Base-by-base conservation (phyloP, 2,113 vertebrate genomes). In the Sclerurus mexicanus region DNA sequence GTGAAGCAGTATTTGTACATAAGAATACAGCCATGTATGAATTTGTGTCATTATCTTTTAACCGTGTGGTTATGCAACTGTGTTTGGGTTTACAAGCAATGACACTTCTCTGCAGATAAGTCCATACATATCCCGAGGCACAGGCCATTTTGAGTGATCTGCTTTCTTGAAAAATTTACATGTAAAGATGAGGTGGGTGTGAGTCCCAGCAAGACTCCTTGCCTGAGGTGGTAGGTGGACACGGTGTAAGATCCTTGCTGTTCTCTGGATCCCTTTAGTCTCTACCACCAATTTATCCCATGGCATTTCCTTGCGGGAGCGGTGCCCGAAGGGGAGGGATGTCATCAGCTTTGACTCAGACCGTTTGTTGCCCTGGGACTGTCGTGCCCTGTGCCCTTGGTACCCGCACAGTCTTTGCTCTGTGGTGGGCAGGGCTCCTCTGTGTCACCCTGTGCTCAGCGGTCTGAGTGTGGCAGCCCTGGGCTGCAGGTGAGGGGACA, bases 31-130 rank as follows among this genome's bases (percentile, higher is more conserved):
- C 39, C 27, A 1, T 4, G 31, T 50, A 39, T 35, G 87, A 77
- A 76, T 93, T 72, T 62, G 55, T 66, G 74, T 46, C 37, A 2
- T 67, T 93, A 33, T 93, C 91, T 88, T 92, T 86, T 88, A 88
- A 74, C 94, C 25, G n/a, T 60, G 79, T 27, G 71, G 82, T 95
- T 95, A 87, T 72, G 81, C 89, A 91, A 63, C 77, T 53, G 52
- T 22, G 74, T 75, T 91, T 35, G 49, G 85, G 25, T 93, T 94
- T 89, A 76, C 64, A 62, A 71, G 93, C 77, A 75, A 4, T 64
- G 93, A 68, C 88, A 83, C 60, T 89, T 67, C 78, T 74, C 91
- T 87, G 82, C 78, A 80, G 87, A 88, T 58, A 46, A 63, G 77
- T 81, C 87, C 80, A 11, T 40, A 13, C 35, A 0, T 30, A 53